Conservation (phyloP, 1,140 invertebrate species). For the Condylostylus longicornis region DNA sequence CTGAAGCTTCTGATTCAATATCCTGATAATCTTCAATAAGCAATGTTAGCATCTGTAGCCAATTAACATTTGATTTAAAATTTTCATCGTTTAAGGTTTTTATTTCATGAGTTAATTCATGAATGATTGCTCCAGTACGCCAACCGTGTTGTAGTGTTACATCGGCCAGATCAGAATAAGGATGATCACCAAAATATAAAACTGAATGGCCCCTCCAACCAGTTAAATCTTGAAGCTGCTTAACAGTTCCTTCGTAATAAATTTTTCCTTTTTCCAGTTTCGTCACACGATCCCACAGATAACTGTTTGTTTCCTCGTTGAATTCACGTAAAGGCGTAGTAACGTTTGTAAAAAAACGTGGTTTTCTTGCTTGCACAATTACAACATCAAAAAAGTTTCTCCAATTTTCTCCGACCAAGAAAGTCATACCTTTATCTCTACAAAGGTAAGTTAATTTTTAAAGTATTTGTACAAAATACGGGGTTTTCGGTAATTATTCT, state of each 20-base stretch:
- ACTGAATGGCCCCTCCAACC: constrained; percentile 86
- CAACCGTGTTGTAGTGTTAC: constrained; percentile 91
- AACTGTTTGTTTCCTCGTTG: constrained; percentile 60
- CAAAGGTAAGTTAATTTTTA: constrained; percentile 13
- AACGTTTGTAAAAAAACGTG: constrained; percentile 87
- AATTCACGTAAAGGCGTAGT: constrained; percentile 79
- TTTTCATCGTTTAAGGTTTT: constrained; percentile 67
- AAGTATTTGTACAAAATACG: too few relatives aligned
- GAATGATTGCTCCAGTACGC: constrained; percentile 96
- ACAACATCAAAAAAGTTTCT: constrained; percentile 83
- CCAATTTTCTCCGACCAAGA: constrained; percentile 81
- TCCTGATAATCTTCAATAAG: constrained; percentile 83
- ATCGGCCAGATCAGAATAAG: constrained; percentile 93
- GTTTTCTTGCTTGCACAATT: constrained; percentile 88
- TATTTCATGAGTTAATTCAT: constrained; percentile 84
- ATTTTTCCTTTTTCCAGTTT: constrained; percentile 75
- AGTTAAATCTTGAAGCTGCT: constrained; percentile 78
- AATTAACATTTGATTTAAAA: constrained; percentile 79
- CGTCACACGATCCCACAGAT: constrained; percentile 82
- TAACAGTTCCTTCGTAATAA: constrained; percentile 91
- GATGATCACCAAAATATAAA: constrained; percentile 94
- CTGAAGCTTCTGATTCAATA: constrained; percentile 51
- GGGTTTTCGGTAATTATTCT: too few relatives aligned
- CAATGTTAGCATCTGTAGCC: constrained; percentile 83
- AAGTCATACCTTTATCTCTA: constrained; percentile 84